These are phyloP conservation scores for Rana temporaria DNA, from an alignment of 2,113 vertebrate genomes.

Conservation along the genomic window DNA sequence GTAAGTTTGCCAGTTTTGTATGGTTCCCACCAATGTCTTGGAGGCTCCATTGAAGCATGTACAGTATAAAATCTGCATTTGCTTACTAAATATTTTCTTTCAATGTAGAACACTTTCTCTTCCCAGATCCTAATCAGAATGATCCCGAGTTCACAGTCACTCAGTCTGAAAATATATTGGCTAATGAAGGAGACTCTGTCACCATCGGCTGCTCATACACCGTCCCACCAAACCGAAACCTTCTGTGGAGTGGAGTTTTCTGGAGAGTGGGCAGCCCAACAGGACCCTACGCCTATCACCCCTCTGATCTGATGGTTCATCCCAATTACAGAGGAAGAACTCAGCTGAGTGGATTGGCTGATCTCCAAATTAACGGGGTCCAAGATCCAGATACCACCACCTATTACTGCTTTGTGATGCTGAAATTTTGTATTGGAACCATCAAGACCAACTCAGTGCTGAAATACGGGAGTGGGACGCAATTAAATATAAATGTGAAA, in stretches of 20 bases:
- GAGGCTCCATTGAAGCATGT: no score
- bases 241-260: conserved; percentile 9
- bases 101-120: no score
- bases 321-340: conserved; percentile 35
- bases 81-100: no score
- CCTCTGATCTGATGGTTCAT: conserved; percentile 3
- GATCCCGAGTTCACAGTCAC: no score
- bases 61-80: no score
- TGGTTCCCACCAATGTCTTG: no score
- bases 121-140: no score
- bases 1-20: no score
- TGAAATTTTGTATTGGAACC: no score
- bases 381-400: neutral
- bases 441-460: no score
- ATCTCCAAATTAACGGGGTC: conserved; percentile 17
- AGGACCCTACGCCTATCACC: conserved; percentile 31
- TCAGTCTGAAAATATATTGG: neutral
- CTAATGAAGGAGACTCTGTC: neutral
- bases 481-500: no score
- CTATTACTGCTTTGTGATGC: conserved; percentile 38
- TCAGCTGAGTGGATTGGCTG: conserved; percentile 7
- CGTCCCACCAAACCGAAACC: neutral
- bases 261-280: conserved; percentile 24
- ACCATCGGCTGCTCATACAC: conserved; percentile 12
- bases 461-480: no score